These are phyloP conservation scores for Apis florea DNA, from an alignment of 1,140 invertebrate species.

Conservation along the genomic window DNA sequence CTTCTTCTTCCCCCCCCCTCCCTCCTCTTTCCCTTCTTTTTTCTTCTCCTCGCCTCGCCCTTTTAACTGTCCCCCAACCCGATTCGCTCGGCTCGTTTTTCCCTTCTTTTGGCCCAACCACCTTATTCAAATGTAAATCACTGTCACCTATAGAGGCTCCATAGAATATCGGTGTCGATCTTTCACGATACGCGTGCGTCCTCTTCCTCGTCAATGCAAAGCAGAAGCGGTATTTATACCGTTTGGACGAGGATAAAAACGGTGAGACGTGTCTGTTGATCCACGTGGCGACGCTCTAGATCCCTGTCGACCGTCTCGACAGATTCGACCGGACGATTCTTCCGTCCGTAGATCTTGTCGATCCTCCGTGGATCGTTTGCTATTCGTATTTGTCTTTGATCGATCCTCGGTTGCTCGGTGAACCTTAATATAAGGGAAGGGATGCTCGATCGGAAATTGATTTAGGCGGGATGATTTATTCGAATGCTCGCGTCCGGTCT, in stretches of 20 bases:
- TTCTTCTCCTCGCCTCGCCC: not conserved
- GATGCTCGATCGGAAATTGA: not conserved
- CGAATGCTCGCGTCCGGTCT: not conserved
- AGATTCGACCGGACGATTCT: not conserved
- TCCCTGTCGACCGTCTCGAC: not conserved
- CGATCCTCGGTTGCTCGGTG: not conserved
- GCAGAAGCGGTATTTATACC: constrained; percentile 46
- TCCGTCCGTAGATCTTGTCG: not conserved
- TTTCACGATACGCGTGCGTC: constrained; percentile 35
- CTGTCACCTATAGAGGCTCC: constrained; percentile 57
- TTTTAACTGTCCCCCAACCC: constrained; percentile 11
- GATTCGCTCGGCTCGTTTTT: not conserved
- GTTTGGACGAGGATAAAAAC: constrained; percentile 24
- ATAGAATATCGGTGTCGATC: constrained; percentile 44
- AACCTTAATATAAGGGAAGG: not conserved
- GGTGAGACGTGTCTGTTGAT: constrained; percentile 28
- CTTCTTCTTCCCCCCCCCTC: constrained; percentile 9
- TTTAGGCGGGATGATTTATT: not conserved
- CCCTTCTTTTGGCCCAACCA: not conserved
- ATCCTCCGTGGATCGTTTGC: not conserved
- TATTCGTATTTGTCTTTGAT: constrained; percentile 24
- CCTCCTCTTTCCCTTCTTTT: not conserved
- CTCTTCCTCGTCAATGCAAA: constrained; percentile 32
- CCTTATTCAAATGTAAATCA: constrained; percentile 67
- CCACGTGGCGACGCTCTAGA: constrained; percentile 16